Evolutionary conservation across 2,888 invertebrate genomes (phyloP), one percentile per base, ranked within the genome.

Genomic region (Chromoteleia sp.): DNA sequence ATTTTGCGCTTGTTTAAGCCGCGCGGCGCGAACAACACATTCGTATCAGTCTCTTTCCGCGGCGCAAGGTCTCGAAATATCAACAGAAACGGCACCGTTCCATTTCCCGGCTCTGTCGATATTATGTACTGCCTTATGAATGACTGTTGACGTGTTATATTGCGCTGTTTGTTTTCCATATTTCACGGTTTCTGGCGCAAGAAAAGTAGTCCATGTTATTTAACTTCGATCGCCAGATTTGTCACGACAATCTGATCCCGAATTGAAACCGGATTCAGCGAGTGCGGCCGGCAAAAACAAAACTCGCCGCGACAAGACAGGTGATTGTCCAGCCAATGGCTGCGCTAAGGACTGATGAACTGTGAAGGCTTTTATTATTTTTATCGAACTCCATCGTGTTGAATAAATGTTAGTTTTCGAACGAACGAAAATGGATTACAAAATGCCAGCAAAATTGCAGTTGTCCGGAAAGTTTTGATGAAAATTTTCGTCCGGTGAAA

Each of bases 131-230:
- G 48, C 39, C 61, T 67, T 75, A 67, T 75, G 58, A 76, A 76
- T 59, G 70, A 77, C 63, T 59, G 63, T 70, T 77, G 68, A 70
- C 70, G 43, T 70, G 77, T 70, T 70, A 77, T 70, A 77, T 56
- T 67, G 58, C 63, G 8, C 54, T 77, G 77, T 77, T 77, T 77
- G 70, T 77, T 77, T 77, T 70, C 63, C 54, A 70, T 70, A 77
- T 70, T 77, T 70, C 63, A 75, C 59, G 14, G 43, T 36, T 43
- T 36, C 30, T 50, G 21, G 41, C 48, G 52, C 68, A 59, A 58
- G 71, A 39, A 71, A 58, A 78, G 58, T 65, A 19, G 70, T 30
- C 29, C 45, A 39, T 33, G 56, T 71, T 67, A 67, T 71, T 78
- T 59, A 65, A 39, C 48, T 25, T 17, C 25, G 39, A 36, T 73